Evolutionary conservation across 2,888 invertebrate species (phyloP), one percentile per base, ranked within the genome.

Genomic region (Mythimna albipuncta): DNA sequence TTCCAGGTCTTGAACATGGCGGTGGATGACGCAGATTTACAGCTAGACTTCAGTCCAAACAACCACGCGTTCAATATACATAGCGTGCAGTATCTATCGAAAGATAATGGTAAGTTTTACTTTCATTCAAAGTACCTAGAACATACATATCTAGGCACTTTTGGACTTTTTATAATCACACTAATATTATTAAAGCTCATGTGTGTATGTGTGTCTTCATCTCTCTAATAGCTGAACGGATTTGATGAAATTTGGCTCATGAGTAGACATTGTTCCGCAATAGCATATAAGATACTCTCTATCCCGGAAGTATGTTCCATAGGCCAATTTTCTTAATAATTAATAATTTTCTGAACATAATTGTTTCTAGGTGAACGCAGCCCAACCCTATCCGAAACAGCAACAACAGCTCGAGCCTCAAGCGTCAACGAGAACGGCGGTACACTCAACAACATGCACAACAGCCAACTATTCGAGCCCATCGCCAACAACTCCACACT

Each of bases 41-140:
- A 98, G 90, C 93, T 98, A 71, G 98, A 98, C 92, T 98, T 98
- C 90, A 98, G 98, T 92, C 87, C 95, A 5, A 98, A 98, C 84
- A 98, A 98, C 92, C 98, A 98, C 89, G 98, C 98, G 0, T 98
- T 98, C 90, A 98, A 98, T 83, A 96, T 99, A 88, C 98, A 99
- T 89, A 98, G 98, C 89, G 98, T 99, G 72, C 98, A 98, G 90
- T 99, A 99, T 91, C 98, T 99, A 83, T 98, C 98, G 68, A 98
- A 98, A 90, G 98, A 98, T 78, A 97, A 97, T 86, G 98, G 98
- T 94, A 93, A 97, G 93, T 68, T 10, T 32, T 0, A 32, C n/a
- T 35, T n/a, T 58, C 2, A 35, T n/a, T 1, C 3, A 19, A 47
- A 16, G 16, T 19, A 3, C 41, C 3, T 41, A 41, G 41, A 11